phyloP scores from a whole-genome alignment of 2,888 invertebrate species.

The Plebejus anna region DNA sequence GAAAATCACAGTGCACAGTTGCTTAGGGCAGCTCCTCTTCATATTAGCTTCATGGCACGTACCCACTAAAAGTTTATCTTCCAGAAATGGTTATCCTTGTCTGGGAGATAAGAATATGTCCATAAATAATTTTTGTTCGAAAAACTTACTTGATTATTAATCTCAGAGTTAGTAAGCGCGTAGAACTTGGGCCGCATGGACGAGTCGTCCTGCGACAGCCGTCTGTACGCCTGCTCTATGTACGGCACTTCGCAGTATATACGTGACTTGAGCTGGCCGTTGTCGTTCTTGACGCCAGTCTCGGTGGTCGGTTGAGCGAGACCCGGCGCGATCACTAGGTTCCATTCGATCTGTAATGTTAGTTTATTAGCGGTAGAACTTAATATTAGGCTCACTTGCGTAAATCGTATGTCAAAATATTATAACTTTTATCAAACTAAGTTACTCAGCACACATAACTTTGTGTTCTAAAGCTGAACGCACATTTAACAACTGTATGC shows the following conservation, averaged over 20 bases:
- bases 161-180: slow-evolving; percentile 89
- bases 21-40: too few species aligned
- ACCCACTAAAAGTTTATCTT: neutral
- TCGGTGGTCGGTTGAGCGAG: slow-evolving; percentile 61
- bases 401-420: too few species aligned
- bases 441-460: too few species aligned
- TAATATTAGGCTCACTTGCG: neutral
- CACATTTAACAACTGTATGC: too few species aligned
- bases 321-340: slow-evolving; percentile 70
- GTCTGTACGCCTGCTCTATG: slow-evolving; percentile 67
- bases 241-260: slow-evolving; percentile 72
- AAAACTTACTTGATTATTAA: slow-evolving; percentile 74
- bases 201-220: slow-evolving; percentile 77
- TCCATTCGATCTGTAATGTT: slow-evolving; percentile 69
- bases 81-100: too few species aligned
- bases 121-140: neutral
- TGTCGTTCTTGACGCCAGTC: slow-evolving; percentile 53
- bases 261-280: slow-evolving; percentile 61
- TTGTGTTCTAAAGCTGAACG: too few species aligned
- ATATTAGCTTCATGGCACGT: too few species aligned
- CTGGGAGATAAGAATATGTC: too few species aligned
- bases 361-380: neutral
- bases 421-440: too few species aligned
- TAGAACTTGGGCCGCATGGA: slow-evolving; percentile 95
- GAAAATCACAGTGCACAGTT: too few species aligned